Evolutionary conservation across 23 tunicate genomes (phyloP).

Genomic region (Halocynthia roretzi): DNA sequence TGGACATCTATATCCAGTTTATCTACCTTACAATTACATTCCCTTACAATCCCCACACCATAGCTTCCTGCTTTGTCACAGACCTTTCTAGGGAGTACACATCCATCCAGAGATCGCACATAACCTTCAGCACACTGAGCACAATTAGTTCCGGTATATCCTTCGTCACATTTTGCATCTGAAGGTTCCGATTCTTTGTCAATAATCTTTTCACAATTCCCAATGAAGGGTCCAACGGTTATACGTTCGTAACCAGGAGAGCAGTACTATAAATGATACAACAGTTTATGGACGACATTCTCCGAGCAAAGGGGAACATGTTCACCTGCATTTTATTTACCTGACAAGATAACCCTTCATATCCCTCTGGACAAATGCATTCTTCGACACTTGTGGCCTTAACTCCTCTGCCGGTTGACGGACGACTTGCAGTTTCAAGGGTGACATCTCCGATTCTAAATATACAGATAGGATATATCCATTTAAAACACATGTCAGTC

Average conservation of each 20-base stretch:
- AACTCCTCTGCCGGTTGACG: constrained; percentile 1
- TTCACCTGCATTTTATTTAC: constrained; percentile 1
- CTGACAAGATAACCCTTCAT: constrained; percentile 91
- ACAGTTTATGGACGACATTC: too few species aligned
- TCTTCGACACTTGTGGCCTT: constrained; percentile 63
- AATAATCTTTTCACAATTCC: constrained; percentile 30
- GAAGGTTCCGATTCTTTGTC: neutral
- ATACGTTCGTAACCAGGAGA: constrained; percentile 49
- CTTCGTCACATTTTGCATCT: constrained; percentile 29
- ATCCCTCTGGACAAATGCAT: constrained; percentile 86
- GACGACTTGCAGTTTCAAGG: constrained; percentile 32
- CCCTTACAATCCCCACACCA: constrained; percentile 15
- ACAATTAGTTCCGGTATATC: constrained; percentile 69
- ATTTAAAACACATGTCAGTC: neutral
- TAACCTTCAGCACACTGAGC: constrained; percentile 68
- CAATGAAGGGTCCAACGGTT: constrained; percentile 32
- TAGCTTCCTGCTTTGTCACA: constrained; percentile 59
- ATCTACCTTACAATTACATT: constrained; percentile 60
- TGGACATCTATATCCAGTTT: too few species aligned
- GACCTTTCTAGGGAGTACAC: too few species aligned
- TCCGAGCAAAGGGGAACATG: too few species aligned
- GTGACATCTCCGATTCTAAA: constrained; percentile 56
- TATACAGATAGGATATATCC: neutral
- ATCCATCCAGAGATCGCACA: neutral
- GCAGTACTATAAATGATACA: constrained; percentile 29